Percentiles rank a stretch among this genome's conserved stretches.
These are phyloP conservation scores for Furnarius figulus DNA, from an alignment of 2,113 vertebrate species.

Conservation along the genomic window DNA sequence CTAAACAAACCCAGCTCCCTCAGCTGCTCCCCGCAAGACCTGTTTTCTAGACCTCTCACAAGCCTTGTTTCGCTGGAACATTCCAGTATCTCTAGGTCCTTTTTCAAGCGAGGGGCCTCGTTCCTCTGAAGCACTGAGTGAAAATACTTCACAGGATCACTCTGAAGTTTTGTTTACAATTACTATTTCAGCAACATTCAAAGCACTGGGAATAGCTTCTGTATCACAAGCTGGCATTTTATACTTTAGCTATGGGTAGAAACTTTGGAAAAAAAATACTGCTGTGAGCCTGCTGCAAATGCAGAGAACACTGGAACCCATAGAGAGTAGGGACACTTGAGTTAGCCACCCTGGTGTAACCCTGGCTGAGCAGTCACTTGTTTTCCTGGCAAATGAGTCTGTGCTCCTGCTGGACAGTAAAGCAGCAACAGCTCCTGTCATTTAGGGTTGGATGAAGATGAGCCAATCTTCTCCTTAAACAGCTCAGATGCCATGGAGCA, in stretches of 20 bases:
- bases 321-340: rapidly evolving
- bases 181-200: background rate
- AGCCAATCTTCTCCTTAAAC: background rate
- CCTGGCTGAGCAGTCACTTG: background rate
- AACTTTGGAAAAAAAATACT: background rate
- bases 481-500: background rate
- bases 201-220: background rate
- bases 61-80: background rate
- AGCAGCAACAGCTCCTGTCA: background rate
- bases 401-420: background rate
- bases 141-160: background rate
- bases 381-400: background rate
- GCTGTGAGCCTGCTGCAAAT: background rate
- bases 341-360: background rate
- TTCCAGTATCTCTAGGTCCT: background rate
- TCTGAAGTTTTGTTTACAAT: background rate
- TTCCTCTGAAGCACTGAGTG: background rate
- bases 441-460: background rate
- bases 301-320: background rate
- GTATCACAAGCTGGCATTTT: background rate
- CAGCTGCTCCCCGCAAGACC: background rate
- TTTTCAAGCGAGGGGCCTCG: background rate
- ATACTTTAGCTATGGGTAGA: background rate
- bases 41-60: background rate
- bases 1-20: background rate